Conservation (phyloP, 2,888 invertebrate species). For the Theodoxus fluviatilis region DNA sequence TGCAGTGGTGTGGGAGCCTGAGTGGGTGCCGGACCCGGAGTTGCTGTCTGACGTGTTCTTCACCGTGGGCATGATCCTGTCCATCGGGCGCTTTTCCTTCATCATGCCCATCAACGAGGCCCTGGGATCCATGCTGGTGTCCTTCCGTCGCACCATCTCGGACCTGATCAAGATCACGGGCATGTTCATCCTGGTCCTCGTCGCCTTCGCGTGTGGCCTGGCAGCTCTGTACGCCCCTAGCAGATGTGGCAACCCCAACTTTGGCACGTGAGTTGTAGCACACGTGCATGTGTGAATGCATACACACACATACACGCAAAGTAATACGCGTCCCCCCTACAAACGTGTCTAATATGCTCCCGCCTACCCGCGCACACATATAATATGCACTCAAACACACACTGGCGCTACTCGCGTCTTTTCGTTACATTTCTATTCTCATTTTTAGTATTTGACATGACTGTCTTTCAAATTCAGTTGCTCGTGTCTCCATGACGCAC, state of each 20-base stretch:
- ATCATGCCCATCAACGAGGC: conserved; percentile 59
- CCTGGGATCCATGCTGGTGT: conserved; percentile 56
- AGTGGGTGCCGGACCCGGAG: conserved; percentile 50
- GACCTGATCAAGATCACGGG: conserved; percentile 52
- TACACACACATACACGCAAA: no score
- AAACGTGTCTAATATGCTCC: no score
- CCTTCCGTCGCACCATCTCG: conserved; percentile 52
- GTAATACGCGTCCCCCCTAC: no score
- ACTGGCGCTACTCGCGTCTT: no score
- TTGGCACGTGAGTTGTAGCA: conserved; percentile 37
- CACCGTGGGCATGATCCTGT: conserved; percentile 52
- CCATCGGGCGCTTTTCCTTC: conserved; percentile 53
- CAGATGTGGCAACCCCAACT: conserved; percentile 45
- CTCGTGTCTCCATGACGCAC: no score
- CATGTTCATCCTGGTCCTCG: conserved; percentile 54
- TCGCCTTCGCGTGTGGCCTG: conserved; percentile 57
- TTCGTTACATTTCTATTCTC: no score
- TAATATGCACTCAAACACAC: no score
- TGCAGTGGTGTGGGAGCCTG: conserved; percentile 41
- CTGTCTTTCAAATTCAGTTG: no score
- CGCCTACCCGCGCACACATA: no score
- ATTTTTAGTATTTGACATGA: no score
- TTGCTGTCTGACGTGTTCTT: conserved; percentile 53
- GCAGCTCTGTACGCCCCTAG: conserved; percentile 53
- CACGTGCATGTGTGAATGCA: no score